Evolutionary conservation across 2,797 vertebrate genomes (phyloP).

Genomic region (Heliangelus exortis): DNA sequence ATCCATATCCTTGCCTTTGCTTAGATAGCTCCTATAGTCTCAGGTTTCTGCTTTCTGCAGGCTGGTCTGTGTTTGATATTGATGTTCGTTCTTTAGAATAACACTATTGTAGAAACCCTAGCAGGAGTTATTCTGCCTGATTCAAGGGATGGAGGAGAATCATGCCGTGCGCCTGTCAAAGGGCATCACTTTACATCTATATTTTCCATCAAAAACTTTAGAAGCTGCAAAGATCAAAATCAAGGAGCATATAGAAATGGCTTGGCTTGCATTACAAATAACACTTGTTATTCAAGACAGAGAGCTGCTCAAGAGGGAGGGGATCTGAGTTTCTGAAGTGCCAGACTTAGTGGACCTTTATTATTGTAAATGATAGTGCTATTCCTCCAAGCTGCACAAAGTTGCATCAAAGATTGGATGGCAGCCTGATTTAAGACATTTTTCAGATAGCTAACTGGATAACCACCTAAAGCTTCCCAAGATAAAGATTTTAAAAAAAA

Average conservation of each 20-base stretch:
- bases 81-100: not conserved
- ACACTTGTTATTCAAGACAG: not conserved
- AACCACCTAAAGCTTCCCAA: not conserved
- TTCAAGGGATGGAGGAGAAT: not conserved
- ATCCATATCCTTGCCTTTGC: not conserved
- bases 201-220: not conserved
- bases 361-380: not conserved
- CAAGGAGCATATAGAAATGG: not conserved
- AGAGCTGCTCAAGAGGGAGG: constrained; percentile 5
- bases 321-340: not conserved
- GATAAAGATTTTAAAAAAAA: not conserved
- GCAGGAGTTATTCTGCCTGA: not conserved
- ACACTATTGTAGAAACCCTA: not conserved
- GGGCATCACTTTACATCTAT: not conserved
- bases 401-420: not conserved
- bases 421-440: not conserved
- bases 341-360: not conserved
- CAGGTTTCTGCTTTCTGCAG: not conserved
- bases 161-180: not conserved
- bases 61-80: not conserved
- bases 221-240: constrained; percentile 1
- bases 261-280: not conserved
- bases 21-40: not conserved
- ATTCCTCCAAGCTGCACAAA: not conserved
- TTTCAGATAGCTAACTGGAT: not conserved